Conservation (phyloP, 2,797 vertebrate genomes). For the Carcharodon carcharias region DNA sequence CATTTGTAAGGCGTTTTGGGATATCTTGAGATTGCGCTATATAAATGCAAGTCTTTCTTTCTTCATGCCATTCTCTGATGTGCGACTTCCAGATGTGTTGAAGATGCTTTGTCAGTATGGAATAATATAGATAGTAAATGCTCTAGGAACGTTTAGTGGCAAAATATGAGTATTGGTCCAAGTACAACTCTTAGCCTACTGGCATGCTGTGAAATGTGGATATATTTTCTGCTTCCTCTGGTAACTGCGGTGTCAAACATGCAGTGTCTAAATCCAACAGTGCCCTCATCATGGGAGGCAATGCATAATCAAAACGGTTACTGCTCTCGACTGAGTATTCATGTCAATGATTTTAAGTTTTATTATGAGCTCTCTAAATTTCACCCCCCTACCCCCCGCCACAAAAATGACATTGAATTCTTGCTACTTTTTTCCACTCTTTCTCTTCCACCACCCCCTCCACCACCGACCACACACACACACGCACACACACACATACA, state of each 20-base stretch:
- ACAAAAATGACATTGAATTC: neutral
- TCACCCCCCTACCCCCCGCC: neutral
- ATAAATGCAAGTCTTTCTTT: neutral
- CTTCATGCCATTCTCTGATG: neutral
- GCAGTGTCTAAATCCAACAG: neutral
- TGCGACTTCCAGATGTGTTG: neutral
- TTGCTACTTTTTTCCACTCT: neutral
- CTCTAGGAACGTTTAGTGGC: neutral
- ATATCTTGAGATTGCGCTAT: no score
- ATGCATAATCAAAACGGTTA: no score
- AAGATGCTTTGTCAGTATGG: neutral
- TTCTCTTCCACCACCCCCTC: neutral
- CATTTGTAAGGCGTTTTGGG: no score
- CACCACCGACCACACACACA: no score
- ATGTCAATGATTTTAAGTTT: no score
- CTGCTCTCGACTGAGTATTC: no score
- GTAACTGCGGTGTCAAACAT: neutral
- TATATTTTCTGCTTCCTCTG: neutral
- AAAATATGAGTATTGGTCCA: neutral
- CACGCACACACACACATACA: no score
- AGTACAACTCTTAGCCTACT: neutral
- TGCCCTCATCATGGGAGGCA: neutral
- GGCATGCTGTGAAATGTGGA: neutral
- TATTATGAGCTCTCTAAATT: neutral
- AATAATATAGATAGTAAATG: neutral